Conservation (phyloP, 2,888 invertebrate species). For the Agrotis puta region DNA sequence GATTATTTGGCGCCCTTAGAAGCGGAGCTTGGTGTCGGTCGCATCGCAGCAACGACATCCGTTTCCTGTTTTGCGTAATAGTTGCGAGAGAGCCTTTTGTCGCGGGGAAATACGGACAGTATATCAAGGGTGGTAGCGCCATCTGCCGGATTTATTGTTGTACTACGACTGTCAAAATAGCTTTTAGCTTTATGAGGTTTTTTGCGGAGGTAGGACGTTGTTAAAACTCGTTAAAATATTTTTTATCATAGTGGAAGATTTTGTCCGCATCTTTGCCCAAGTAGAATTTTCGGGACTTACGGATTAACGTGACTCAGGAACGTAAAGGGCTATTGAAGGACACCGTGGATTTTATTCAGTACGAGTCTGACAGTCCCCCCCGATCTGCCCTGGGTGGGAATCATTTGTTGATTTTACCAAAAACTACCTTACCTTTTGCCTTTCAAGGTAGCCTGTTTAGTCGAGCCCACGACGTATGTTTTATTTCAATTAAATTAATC, state of each 20-base stretch:
- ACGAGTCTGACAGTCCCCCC: too few relatives aligned
- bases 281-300: too few relatives aligned
- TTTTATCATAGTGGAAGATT: background rate
- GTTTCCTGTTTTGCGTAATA: constrained; percentile 74
- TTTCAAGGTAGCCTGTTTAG: too few relatives aligned
- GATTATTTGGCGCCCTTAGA: constrained; percentile 61
- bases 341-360: too few relatives aligned
- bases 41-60: constrained; percentile 67
- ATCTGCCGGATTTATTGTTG: constrained; percentile 52
- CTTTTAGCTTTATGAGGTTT: constrained; percentile 29
- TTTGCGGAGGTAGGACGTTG: constrained; percentile 3
- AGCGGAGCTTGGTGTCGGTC: constrained; percentile 59
- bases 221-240: constrained; percentile 20
- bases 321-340: too few relatives aligned
- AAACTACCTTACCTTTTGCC: too few relatives aligned
- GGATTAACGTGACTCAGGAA: too few relatives aligned
- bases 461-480: too few relatives aligned
- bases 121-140: constrained; percentile 49
- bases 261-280: too few relatives aligned
- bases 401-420: too few relatives aligned
- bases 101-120: constrained; percentile 49
- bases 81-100: constrained; percentile 73
- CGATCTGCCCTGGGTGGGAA: too few relatives aligned
- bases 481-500: too few relatives aligned
- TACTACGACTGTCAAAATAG: constrained; percentile 40